A percentile compares a stretch with the other conserved stretches of the same genome.
Evolutionary conservation across 2,113 vertebrate species (phyloP).

Genomic region (Cranoglanis bouderius): DNA sequence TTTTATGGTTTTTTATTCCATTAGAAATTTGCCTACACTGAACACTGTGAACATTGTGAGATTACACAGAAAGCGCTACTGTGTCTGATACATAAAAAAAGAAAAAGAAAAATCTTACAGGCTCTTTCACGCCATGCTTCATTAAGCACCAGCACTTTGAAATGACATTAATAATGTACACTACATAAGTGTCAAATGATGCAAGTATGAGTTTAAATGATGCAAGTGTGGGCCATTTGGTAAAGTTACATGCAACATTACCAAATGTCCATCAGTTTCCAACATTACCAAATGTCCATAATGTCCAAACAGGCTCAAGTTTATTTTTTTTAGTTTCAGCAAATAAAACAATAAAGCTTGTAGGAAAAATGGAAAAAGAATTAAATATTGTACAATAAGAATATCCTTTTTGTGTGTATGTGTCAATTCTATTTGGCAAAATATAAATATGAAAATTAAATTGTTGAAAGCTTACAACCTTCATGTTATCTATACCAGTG

Average conservation of each 20-base stretch:
- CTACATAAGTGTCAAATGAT: conserved; percentile 32
- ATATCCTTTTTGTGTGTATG: neutral
- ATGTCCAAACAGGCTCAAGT: neutral
- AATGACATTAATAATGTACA: conserved; percentile 31
- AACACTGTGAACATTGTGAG: neutral
- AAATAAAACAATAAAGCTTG: neutral
- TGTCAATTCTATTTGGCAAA: neutral
- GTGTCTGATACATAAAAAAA: neutral
- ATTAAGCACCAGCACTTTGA: conserved; percentile 19
- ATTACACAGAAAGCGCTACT: neutral
- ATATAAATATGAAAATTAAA: neutral
- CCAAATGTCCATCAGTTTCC: conserved; percentile 25
- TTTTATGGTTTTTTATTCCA: neutral
- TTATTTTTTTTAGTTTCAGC: neutral
- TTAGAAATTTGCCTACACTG: neutral
- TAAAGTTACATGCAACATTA: conserved; percentile 36
- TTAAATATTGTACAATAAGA: neutral
- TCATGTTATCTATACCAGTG: neutral
- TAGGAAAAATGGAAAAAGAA: neutral
- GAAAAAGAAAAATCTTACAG: neutral
- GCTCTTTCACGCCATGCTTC: conserved; percentile 6
- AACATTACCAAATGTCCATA: conserved; percentile 6
- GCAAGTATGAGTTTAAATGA: conserved; percentile 29
- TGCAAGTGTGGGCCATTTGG: conserved; percentile 21
- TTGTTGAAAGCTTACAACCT: neutral